phyloP scores from a whole-genome alignment of 2,888 invertebrate species.

The Macrosiphum euphorbiae region DNA sequence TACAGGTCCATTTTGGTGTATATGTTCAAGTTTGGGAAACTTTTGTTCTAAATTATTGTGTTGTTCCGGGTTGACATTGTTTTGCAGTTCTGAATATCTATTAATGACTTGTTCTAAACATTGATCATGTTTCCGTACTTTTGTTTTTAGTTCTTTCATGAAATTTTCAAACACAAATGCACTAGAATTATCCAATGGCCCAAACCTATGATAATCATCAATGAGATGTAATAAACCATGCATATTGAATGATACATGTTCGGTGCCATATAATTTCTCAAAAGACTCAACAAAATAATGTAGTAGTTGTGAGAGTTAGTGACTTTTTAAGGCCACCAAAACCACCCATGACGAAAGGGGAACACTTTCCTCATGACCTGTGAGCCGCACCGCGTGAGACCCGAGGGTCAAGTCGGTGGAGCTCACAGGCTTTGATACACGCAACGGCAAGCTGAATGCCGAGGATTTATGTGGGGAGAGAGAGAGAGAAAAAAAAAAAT shows the following conservation, averaged over 20 bases:
- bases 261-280: constrained; percentile 12
- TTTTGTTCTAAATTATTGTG: background rate
- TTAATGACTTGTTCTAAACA: constrained; percentile 16
- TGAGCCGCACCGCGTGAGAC: no score
- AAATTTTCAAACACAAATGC: constrained; percentile 30
- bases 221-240: constrained; percentile 6
- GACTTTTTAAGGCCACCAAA: no score
- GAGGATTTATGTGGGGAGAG: no score
- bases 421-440: no score
- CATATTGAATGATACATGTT: constrained; percentile 9
- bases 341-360: no score
- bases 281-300: constrained; percentile 28
- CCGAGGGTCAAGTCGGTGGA: no score
- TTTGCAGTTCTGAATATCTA: constrained; percentile 13
- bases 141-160: constrained; percentile 22
- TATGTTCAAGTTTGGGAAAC: background rate
- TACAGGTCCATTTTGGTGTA: background rate
- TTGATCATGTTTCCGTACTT: constrained; percentile 29
- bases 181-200: constrained; percentile 21
- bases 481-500: no score
- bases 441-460: no score
- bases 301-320: no score
- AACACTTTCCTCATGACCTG: no score
- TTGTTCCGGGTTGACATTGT: constrained; percentile 1
- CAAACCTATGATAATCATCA: constrained; percentile 1